Base-by-base conservation (phyloP, 2,888 invertebrate genomes). In the Teleogryllus oceanicus region DNA sequence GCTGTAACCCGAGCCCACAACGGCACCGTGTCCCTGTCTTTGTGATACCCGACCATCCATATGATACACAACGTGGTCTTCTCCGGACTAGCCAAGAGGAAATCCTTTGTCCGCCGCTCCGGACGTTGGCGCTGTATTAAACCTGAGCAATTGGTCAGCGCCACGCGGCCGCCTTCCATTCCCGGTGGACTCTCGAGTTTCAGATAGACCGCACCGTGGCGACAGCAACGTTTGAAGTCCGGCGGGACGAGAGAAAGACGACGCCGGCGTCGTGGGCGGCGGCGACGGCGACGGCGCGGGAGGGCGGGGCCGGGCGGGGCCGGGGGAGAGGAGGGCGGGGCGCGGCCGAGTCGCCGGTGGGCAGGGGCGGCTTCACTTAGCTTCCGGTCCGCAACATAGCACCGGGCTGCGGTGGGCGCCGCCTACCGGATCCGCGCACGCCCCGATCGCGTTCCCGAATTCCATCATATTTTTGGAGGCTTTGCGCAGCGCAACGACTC, bases 11-110 rank as follows among this genome's bases (percentile, higher is more conserved):
- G 62, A 62, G 62, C 62, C 13, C 62, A 62, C 16, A 62, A 62
- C 62, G 62, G 62, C 13, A n/a, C 62, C 62, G 13, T 62, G 62
- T 62, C 62, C 62, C 62, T 62, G 62, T 62, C 62, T 62, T 62
- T 62, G 62, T 62, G 62, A 62, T 62, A 62, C 62, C 16, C 16
- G 16, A 13, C 16, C 62, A 62, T 62, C 62, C 62, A 62, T 62
- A 62, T 62, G 62, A 62, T 62, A 62, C 62, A 62, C 62, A 62
- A 62, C 62, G 62, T 62, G 62, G 62, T 62, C 62, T 62, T 62
- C 62, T 62, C 62, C 62, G 62, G 62, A 62, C 62, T 18, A 62
- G 62, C 62, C 62, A 62, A 62, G 62, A 62, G 62, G 62, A 62
- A 62, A 62, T 62, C 62, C 62, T 62, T 62, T 62, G 62, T 62